A percentile compares a stretch with the other conserved stretches of the same genome.
Evolutionary conservation across 2,797 vertebrate genomes (phyloP).

Genomic region (Chrosomus eos): DNA sequence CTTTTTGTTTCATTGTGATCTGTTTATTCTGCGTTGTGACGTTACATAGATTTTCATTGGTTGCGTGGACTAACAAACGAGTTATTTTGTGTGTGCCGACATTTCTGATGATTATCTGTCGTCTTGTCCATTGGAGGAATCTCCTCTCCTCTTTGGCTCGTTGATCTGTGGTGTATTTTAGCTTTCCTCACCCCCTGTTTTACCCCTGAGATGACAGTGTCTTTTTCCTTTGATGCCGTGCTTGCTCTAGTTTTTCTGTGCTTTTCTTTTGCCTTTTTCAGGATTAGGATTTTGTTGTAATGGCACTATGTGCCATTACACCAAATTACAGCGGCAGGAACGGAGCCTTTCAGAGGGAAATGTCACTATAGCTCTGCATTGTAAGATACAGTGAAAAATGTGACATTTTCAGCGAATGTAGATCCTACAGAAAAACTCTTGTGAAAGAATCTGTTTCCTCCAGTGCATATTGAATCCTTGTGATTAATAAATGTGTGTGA

Average conservation of each 20-base stretch:
- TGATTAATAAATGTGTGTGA: constrained; percentile 14
- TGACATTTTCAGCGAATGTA: constrained; percentile 21
- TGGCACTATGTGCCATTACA: constrained; percentile 28
- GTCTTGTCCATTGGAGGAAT: constrained; percentile 55
- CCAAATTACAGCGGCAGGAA: constrained; percentile 18
- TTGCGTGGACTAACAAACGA: constrained; percentile 75
- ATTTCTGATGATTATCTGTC: constrained; percentile 80
- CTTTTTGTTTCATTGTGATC: constrained; percentile 38
- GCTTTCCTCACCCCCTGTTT: constrained; percentile 15
- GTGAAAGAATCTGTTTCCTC: constrained; percentile 23
- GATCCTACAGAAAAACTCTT: constrained; percentile 9
- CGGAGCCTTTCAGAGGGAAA: constrained; percentile 20
- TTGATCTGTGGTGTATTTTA: constrained; percentile 46
- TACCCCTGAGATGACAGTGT: constrained; percentile 35
- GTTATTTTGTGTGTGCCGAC: constrained; percentile 74
- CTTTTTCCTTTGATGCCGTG: constrained; percentile 39
- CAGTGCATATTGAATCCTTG: background rate
- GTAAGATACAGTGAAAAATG: constrained; percentile 24
- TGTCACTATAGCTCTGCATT: constrained; percentile 20
- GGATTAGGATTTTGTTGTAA: constrained; percentile 27
- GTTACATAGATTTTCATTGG: constrained; percentile 69
- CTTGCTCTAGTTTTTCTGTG: constrained; percentile 19
- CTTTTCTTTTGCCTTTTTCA: constrained; percentile 36
- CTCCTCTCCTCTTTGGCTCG: constrained; percentile 48
- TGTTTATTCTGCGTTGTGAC: constrained; percentile 44